These are phyloP conservation scores for Urocynchramus pylzowi DNA, from an alignment of 2,113 vertebrate genomes.

Conservation along the genomic window DNA sequence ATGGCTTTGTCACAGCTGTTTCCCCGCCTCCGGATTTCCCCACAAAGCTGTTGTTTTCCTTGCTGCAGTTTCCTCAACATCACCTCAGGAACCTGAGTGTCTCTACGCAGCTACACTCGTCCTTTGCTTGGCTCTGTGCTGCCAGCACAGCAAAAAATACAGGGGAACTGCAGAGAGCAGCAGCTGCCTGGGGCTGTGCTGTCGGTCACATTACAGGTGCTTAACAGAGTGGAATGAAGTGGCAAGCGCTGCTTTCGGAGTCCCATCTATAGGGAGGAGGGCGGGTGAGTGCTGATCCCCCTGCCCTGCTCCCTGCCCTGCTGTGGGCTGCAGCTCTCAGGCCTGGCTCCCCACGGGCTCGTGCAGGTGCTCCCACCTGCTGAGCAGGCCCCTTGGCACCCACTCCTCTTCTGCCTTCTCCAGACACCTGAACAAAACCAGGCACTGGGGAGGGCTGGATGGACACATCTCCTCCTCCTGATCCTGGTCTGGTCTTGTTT, in stretches of 20 bases:
- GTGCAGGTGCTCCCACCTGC: rapidly evolving
- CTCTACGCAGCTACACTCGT: neutral
- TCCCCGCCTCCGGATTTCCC: neutral
- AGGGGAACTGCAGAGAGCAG: neutral
- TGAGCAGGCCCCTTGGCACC: rapidly evolving
- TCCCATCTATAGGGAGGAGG: neutral
- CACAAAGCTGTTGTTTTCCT: slow-evolving; percentile 33
- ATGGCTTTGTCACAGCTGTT: neutral
- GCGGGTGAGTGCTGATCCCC: neutral
- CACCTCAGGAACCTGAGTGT: neutral
- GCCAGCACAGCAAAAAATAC: slow-evolving; percentile 37
- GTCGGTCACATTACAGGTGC: neutral
- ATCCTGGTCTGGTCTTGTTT: neutral
- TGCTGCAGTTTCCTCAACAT: slow-evolving; percentile 19
- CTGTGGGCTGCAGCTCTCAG: neutral
- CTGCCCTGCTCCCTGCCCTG: rapidly evolving
- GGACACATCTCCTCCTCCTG: neutral
- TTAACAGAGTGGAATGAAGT: neutral
- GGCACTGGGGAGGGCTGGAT: neutral
- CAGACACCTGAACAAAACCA: neutral
- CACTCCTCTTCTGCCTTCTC: neutral
- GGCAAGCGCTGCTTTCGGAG: neutral
- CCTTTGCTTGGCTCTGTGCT: neutral
- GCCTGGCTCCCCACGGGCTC: rapidly evolving
- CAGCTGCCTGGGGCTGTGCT: neutral